These are phyloP conservation scores for Microtus ochrogaster DNA, from an alignment of 2,113 vertebrate species.

Conservation along the genomic window DNA sequence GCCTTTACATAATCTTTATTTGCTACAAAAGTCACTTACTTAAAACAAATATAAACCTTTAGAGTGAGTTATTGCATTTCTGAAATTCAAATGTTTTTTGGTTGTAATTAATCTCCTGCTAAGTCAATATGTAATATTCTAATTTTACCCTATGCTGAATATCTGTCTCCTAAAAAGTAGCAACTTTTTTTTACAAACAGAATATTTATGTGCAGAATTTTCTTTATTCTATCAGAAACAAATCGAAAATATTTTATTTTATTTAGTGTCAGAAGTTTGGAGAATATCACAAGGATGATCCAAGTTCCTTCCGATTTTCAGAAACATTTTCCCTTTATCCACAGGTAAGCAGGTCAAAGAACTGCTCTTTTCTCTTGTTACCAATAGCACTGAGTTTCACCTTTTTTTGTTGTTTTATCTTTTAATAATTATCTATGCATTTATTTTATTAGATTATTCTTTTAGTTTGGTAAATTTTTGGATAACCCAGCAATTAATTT, in stretches of 20 bases:
- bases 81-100: constrained; percentile 45
- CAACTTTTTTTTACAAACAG: constrained; percentile 42
- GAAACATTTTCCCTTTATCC: constrained; percentile 99
- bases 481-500: constrained; percentile 51
- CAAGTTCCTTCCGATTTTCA: constrained; percentile 98
- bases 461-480: constrained; percentile 49
- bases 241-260: constrained; percentile 68
- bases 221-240: neutral
- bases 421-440: constrained; percentile 10
- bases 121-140: neutral
- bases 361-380: constrained; percentile 36
- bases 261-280: constrained; percentile 98
- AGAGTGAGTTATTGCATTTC: constrained; percentile 22
- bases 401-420: constrained; percentile 42
- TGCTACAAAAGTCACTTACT: neutral
- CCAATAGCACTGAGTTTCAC: neutral
- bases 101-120: constrained; percentile 31
- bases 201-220: neutral
- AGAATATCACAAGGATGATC: constrained; percentile 98
- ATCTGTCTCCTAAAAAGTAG: constrained; percentile 20
- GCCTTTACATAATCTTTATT: constrained; percentile 25
- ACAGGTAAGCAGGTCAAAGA: constrained; percentile 89
- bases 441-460: constrained; percentile 29
- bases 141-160: neutral
- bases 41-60: neutral